These are phyloP conservation scores for Coremacera marginata DNA, from an alignment of 2,888 invertebrate species.

Conservation along the genomic window DNA sequence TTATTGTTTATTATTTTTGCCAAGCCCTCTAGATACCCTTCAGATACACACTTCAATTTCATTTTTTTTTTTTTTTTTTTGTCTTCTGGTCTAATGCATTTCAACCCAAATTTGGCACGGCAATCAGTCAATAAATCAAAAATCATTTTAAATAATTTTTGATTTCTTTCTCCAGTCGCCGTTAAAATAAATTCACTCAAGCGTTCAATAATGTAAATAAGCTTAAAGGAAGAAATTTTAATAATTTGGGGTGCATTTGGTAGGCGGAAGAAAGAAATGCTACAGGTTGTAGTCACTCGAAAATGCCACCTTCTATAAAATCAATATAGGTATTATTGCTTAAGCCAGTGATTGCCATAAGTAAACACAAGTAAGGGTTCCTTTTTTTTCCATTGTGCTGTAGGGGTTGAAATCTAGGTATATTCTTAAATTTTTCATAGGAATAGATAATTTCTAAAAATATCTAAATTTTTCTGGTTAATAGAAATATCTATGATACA, in stretches of 20 bases:
- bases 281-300: neutral
- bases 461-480: no score
- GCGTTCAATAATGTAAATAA: neutral
- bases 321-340: neutral
- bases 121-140: conserved; percentile 17
- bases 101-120: neutral
- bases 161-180: neutral
- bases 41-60: no score
- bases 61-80: no score
- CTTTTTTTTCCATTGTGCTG: no score
- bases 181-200: neutral
- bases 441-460: no score
- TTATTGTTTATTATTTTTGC: no score
- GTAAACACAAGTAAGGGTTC: no score
- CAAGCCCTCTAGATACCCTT: no score
- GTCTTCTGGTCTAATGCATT: neutral
- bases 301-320: neutral
- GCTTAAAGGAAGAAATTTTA: neutral
- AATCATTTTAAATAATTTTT: conserved; percentile 12
- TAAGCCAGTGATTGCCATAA: no score
- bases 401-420: no score
- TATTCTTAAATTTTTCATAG: no score
- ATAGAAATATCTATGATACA: no score
- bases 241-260: conserved; percentile 7
- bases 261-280: neutral